Evolutionary conservation across 2,888 invertebrate species (phyloP), one percentile per base, ranked within the genome.

Genomic region (Atherix ibis): DNA sequence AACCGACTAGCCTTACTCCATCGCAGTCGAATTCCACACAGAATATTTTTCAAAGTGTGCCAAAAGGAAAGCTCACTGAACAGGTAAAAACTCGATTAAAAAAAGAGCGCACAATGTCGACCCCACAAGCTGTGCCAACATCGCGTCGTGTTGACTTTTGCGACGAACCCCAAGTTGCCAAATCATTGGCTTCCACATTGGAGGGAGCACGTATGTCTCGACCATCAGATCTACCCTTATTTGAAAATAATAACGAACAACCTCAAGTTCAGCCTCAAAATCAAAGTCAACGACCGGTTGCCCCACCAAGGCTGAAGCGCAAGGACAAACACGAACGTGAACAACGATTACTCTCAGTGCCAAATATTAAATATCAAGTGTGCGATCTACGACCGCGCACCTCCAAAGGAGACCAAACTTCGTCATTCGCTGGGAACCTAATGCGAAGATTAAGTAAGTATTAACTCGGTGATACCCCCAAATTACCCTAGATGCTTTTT

Each of bases 361-460:
- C 83, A 15, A 81, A 81, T 64, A 73, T 76, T 44, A 80, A 78
- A 64, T 76, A 55, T 65, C 64, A 56, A 56, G 59, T 52, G 49
- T 52, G 57, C 50, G 61, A 55, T 51, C 45, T 56, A 32, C 49
- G 59, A 33, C 46, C 49, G 27, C 51, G 54, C 25, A 44, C 50
- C 44, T 48, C 48, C 43, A 56, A 54, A 47, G 51, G 52, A 31
- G 58, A 59, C 44, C 51, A 53, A 31, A 53, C 65, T 46, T 61
- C 65, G 37, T 64, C 75, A 42, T 74, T 79, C 66, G 73, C 78
- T 48, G 76, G 78, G 56, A 76, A 69, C 67, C 66, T 83, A 49
- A 78, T 79, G 68, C 71, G 83, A 60, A 76, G 82, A 69, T 81
- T 83, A 74, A 82, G 84, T 85, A 82, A 85, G 85, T 84, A 72